Percentiles rank a stretch among this genome's conserved stretches.
Conservation (phyloP, 2,888 invertebrate genomes). For the Tetrapedia diversipes region DNA sequence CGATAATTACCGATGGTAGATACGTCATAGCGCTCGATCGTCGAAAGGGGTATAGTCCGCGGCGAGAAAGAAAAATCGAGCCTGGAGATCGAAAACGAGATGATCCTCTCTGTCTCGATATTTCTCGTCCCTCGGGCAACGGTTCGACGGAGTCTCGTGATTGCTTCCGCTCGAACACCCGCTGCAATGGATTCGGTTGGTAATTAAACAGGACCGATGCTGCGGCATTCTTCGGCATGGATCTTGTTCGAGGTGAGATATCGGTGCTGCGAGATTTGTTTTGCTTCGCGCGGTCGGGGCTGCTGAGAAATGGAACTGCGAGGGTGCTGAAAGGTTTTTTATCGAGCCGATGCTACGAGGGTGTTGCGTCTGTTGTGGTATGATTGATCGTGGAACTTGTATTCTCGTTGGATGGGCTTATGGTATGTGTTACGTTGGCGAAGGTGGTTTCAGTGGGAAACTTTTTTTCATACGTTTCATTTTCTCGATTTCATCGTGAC, state of each 20-base stretch:
- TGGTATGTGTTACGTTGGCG: too few species aligned
- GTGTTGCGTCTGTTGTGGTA: too few species aligned
- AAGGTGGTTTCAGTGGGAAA: too few species aligned
- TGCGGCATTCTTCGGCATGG: conserved; percentile 17
- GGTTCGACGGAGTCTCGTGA: conserved; percentile 54
- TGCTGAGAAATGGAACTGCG: too few species aligned
- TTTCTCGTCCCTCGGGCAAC: conserved; percentile 60
- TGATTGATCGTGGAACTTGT: too few species aligned
- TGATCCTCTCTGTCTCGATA: conserved; percentile 61
- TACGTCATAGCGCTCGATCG: conserved; percentile 68
- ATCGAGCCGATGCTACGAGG: too few species aligned
- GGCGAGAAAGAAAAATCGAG: conserved; percentile 64
- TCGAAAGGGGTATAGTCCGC: conserved; percentile 54
- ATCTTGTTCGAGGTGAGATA: conserved; percentile 10
- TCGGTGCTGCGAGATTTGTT: not conserved
- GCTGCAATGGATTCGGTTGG: conserved; percentile 28
- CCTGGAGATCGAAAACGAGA: conserved; percentile 61
- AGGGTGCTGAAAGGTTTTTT: too few species aligned
- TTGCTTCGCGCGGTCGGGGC: not conserved
- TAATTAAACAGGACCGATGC: conserved; percentile 49
- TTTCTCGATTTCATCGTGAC: too few species aligned
- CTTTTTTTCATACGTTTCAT: too few species aligned
- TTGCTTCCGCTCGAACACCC: conserved; percentile 60
- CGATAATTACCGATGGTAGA: conserved; percentile 77
- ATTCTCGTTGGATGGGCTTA: too few species aligned